Evolutionary conservation across 1,140 invertebrate species (phyloP), one percentile per base, ranked within the genome.

Genomic region (Drosophila navojoa): DNA sequence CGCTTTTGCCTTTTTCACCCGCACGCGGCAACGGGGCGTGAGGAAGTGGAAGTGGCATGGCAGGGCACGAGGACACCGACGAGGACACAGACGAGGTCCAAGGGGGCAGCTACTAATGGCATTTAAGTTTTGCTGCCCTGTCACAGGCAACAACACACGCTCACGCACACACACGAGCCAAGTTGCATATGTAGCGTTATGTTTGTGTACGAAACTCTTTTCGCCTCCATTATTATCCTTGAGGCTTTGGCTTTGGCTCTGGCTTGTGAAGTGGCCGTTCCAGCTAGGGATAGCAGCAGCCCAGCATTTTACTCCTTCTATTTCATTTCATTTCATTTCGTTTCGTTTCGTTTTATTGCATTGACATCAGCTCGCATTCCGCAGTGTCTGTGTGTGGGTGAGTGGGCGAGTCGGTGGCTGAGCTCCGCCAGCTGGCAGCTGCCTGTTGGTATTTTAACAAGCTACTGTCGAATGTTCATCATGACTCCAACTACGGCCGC

Each of bases 381-480:
- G 29, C 54, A 15, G 15, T 22, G 15, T 32, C 15, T 25, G 15
- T 22, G 40, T n/a, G 50, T n/a, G 32, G 44, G 50, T 38, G 38
- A n/a, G n/a, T n/a, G 25, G 38, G 5, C 35, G 19, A 7, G 38
- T 16, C 59, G 67, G 45, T 50, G 66, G 55, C 49, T 59, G 62
- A 50, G 49, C 59, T 27, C 68, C 77, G 54, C 6, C 44, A 52
- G 47, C 32, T 79, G 54, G 62, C 60, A 72, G 69, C 49, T 63
- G 52, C 32, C 45, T 79, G 78, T 62, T 89, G 82, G 82, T 72
- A 87, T 89, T 89, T 89, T 89, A 89, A 89, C 84, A 89, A 89
- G 84, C 84, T 72, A 70, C 84, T 89, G 77, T 77, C 71, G 79
- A 75, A 84, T 77, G 79, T 77, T 79, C 53, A 63, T 79, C 62